phyloP scores from a whole-genome alignment of 2,797 vertebrate species.

The Otolemur crassicaudatus region DNA sequence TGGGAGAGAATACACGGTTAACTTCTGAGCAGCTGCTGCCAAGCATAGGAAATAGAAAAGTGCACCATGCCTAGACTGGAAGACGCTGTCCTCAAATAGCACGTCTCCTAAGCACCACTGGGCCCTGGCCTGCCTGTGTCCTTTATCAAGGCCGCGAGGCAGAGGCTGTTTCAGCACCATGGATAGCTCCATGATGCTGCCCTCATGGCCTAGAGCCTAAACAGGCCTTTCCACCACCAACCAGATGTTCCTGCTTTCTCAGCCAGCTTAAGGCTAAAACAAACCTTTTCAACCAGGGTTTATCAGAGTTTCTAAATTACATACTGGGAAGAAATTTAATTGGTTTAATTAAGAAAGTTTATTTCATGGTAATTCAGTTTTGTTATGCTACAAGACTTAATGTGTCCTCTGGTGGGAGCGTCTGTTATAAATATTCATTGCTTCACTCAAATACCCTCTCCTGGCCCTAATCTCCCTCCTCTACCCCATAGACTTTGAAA shows the following conservation, averaged over 20 bases:
- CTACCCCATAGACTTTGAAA: constrained; percentile 75
- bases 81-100: constrained; percentile 49
- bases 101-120: not conserved
- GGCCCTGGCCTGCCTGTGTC: constrained; percentile 75
- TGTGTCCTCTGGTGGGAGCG: constrained; percentile 89
- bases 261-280: constrained; percentile 91
- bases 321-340: constrained; percentile 92
- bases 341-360: constrained; percentile 93
- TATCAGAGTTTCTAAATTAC: constrained; percentile 92
- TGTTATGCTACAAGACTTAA: constrained; percentile 91
- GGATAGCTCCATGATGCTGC: constrained; percentile 84
- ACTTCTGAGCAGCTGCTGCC: constrained; percentile 61
- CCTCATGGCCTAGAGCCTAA: constrained; percentile 86
- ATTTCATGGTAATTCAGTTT: constrained; percentile 92
- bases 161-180: constrained; percentile 78
- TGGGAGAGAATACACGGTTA: not conserved
- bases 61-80: not conserved
- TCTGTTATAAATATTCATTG: constrained; percentile 91
- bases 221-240: constrained; percentile 87
- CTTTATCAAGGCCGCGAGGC: constrained; percentile 83
- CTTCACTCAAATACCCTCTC: constrained; percentile 81
- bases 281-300: constrained; percentile 91
- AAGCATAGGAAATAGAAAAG: constrained; percentile 58
- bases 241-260: constrained; percentile 91
- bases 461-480: constrained; percentile 79